Evolutionary conservation across 2,797 vertebrate species (phyloP).

Genomic region (Scomberomorus guttatus): DNA sequence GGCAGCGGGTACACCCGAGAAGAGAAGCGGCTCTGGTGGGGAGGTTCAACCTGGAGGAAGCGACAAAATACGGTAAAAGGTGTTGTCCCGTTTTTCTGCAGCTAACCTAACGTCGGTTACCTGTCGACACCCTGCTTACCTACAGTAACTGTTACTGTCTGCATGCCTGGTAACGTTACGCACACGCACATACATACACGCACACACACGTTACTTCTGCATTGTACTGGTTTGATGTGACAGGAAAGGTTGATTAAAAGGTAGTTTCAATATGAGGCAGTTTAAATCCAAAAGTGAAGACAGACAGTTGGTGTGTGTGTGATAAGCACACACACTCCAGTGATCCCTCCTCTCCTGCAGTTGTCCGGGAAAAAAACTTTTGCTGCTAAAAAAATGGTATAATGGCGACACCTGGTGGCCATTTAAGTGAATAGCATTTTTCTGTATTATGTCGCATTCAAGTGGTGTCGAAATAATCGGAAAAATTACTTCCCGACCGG

Average conservation of each 20-base stretch:
- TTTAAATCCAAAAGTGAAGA: neutral
- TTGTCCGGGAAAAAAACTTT: neutral
- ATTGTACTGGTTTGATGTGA: too few relatives aligned
- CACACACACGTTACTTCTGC: rapidly evolving
- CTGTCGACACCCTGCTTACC: constrained; percentile 49
- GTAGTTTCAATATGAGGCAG: neutral
- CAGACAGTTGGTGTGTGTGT: neutral
- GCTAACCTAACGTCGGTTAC: constrained; percentile 20
- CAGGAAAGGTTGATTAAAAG: neutral
- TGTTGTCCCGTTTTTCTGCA: constrained; percentile 18
- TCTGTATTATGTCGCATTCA: too few relatives aligned
- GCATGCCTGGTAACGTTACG: neutral
- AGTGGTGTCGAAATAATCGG: too few relatives aligned
- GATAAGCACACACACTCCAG: neutral
- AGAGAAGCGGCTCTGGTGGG: neutral
- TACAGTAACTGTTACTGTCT: constrained; percentile 7
- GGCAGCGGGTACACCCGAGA: neutral
- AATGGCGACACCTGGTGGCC: constrained; percentile 14
- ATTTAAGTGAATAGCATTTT: too few relatives aligned
- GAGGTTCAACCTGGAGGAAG: neutral
- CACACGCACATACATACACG: neutral
- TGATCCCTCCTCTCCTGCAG: constrained; percentile 22
- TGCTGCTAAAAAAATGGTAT: neutral
- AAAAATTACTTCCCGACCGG: too few relatives aligned
- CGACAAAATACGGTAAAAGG: neutral